Percentiles rank a stretch among this genome's conserved stretches.
These are phyloP conservation scores for Clitarchus hookeri DNA, from an alignment of 2,888 invertebrate species.

Conservation along the genomic window DNA sequence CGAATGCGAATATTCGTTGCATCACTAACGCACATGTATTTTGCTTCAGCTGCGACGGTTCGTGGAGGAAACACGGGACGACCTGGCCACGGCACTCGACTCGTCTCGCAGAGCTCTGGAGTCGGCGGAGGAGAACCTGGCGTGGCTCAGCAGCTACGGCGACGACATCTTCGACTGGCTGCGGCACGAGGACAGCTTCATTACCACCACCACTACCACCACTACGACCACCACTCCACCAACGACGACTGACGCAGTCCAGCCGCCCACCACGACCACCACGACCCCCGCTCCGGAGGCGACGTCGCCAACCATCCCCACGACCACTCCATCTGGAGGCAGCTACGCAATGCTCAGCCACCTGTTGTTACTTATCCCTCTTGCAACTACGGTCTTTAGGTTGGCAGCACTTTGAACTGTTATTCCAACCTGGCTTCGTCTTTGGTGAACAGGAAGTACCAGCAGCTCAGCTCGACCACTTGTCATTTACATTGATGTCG, in stretches of 20 bases:
- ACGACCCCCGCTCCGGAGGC: neutral
- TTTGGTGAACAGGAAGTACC: neutral
- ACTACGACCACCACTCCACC: neutral
- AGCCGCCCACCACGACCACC: neutral
- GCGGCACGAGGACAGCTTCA: neutral
- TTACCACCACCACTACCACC: constrained; percentile 17
- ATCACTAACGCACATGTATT: too few relatives aligned
- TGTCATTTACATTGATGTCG: neutral
- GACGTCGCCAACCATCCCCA: neutral
- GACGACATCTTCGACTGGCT: constrained; percentile 20
- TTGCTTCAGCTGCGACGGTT: neutral
- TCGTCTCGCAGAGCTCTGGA: constrained; percentile 3
- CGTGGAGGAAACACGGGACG: neutral
- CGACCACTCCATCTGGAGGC: neutral
- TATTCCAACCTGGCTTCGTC: neutral
- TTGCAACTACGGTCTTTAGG: neutral
- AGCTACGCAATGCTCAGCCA: neutral
- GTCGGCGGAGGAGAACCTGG: constrained; percentile 19
- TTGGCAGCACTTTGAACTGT: neutral
- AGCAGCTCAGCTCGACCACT: neutral
- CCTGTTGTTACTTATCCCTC: neutral
- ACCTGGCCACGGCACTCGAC: constrained; percentile 1
- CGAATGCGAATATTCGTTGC: too few relatives aligned
- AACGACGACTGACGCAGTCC: neutral
- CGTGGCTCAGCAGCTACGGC: neutral